Conservation (phyloP, 1,140 invertebrate genomes). For the Drosophila arizonae region DNA sequence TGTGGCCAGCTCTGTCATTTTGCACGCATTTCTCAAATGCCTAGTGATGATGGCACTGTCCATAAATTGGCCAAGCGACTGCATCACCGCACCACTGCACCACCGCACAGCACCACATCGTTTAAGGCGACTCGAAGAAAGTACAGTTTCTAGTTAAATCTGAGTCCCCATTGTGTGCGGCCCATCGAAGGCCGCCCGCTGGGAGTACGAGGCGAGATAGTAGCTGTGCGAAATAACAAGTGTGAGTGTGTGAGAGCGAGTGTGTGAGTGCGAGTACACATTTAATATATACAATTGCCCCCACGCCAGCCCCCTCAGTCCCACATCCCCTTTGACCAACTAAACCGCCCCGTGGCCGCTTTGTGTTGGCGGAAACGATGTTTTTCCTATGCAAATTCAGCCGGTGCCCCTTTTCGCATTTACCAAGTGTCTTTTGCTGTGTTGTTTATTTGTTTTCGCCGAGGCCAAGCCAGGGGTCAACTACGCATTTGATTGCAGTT, state of each 20-base stretch:
- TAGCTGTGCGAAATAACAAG: slow-evolving; percentile 21
- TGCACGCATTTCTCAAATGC: slow-evolving; percentile 55
- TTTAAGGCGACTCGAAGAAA: slow-evolving; percentile 43
- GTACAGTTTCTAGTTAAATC: slow-evolving; percentile 68
- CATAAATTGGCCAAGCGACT: slow-evolving; percentile 41
- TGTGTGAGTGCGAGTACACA: slow-evolving; percentile 12
- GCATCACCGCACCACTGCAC: slow-evolving; percentile 9
- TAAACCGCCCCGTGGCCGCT: slow-evolving; percentile 35
- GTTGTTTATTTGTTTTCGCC: slow-evolving; percentile 54
- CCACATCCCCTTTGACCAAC: neutral
- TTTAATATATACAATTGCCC: slow-evolving; percentile 47
- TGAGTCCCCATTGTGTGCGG: slow-evolving; percentile 61
- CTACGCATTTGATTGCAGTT: slow-evolving; percentile 58
- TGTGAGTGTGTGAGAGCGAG: slow-evolving; percentile 22
- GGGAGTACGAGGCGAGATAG: slow-evolving; percentile 20
- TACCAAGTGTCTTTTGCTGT: slow-evolving; percentile 49
- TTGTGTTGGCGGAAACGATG: slow-evolving; percentile 59
- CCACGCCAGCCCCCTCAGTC: neutral
- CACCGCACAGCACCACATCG: slow-evolving; percentile 19
- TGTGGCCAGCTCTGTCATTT: slow-evolving; percentile 56
- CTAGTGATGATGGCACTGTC: slow-evolving; percentile 40
- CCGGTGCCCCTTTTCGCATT: slow-evolving; percentile 47
- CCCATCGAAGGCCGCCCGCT: slow-evolving; percentile 48
- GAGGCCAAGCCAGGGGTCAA: slow-evolving; percentile 54
- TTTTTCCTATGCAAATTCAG: slow-evolving; percentile 55